A percentile compares a stretch with the other conserved stretches of the same genome.
Conservation (phyloP, 2,113 vertebrate genomes). For the Ophthalmolycus amberensis region DNA sequence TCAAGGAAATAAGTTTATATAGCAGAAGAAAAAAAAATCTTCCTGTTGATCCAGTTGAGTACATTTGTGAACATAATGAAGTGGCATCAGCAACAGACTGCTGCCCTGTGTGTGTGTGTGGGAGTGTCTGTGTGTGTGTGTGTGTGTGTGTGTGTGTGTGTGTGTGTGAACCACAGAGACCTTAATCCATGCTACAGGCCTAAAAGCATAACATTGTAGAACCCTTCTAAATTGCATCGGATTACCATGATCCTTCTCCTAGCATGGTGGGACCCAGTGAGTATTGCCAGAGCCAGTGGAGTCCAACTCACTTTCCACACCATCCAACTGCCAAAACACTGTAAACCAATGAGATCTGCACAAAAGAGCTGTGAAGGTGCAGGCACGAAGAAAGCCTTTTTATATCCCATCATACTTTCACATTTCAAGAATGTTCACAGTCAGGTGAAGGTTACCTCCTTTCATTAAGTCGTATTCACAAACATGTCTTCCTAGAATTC, state of each 20-base stretch:
- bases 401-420: constrained; percentile 29
- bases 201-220: constrained; percentile 55
- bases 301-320: constrained; percentile 35
- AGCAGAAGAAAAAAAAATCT: background rate
- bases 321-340: constrained; percentile 32
- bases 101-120: constrained; percentile 5
- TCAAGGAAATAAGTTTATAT: background rate
- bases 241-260: constrained; percentile 60
- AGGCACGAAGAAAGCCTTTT: constrained; percentile 46
- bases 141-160: constrained; percentile 1
- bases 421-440: constrained; percentile 24
- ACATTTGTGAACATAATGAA: constrained; percentile 21
- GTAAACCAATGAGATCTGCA: constrained; percentile 38
- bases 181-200: constrained; percentile 53
- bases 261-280: constrained; percentile 34
- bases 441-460: constrained; percentile 30
- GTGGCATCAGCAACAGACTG: constrained; percentile 11
- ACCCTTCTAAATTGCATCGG: constrained; percentile 55
- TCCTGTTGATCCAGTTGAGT: constrained; percentile 8
- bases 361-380: constrained; percentile 35
- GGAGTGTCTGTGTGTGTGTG: constrained; percentile 27
- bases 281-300: constrained; percentile 29
- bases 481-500: constrained; percentile 25
- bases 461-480: constrained; percentile 44
- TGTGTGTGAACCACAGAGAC: constrained; percentile 32